A percentile compares a stretch with the other conserved stretches of the same genome.
Evolutionary conservation across 2,797 vertebrate species (phyloP).

Genomic region (Emydoidea blandingii): DNA sequence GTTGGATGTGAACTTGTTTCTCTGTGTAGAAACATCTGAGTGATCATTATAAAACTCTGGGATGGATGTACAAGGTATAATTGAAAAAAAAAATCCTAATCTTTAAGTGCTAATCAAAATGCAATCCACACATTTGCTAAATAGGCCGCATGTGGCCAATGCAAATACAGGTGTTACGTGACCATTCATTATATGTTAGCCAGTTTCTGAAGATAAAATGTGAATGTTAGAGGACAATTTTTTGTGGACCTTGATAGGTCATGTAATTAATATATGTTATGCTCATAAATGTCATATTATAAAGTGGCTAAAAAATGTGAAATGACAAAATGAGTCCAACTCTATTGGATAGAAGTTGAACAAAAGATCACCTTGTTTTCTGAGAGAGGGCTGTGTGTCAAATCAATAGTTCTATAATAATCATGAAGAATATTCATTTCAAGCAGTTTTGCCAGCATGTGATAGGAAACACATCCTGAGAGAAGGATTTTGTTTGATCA

Average conservation of each 20-base stretch:
- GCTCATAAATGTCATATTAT: constrained; percentile 9
- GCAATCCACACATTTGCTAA: background rate
- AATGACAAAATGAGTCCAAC: background rate
- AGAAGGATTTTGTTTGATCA: background rate
- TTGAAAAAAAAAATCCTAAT: background rate
- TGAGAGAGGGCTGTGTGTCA: background rate
- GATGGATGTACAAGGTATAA: background rate
- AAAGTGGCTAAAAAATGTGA: background rate
- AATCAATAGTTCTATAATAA: background rate
- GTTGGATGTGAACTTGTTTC: background rate
- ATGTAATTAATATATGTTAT: constrained; percentile 59
- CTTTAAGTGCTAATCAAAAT: constrained; percentile 44
- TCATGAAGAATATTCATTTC: background rate
- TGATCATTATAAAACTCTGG: background rate
- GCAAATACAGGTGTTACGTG: constrained; percentile 46
- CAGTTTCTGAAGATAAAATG: background rate
- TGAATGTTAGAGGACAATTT: background rate
- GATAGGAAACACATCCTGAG: background rate
- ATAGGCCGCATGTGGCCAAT: background rate
- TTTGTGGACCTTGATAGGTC: constrained; percentile 43
- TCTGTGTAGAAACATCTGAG: background rate
- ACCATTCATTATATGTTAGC: constrained; percentile 51
- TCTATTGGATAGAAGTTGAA: background rate
- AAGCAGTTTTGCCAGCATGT: background rate
- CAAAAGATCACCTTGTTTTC: background rate